A percentile compares a stretch with the other conserved stretches of the same genome.
phyloP scores from a whole-genome alignment of 2,888 invertebrate genomes.

The Cephus spinipes region DNA sequence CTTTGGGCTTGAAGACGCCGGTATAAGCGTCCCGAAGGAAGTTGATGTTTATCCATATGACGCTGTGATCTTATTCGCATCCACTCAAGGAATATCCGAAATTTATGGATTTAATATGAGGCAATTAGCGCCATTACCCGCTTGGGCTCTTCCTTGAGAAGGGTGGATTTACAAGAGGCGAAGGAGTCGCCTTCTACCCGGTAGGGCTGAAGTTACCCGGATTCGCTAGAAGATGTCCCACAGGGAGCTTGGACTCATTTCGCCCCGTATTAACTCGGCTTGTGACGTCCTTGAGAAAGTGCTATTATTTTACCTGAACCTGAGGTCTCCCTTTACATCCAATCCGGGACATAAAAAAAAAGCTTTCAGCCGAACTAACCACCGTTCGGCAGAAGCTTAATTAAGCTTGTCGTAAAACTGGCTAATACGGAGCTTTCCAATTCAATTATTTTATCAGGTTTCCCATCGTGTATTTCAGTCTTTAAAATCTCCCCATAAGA shows the following conservation, averaged over 20 bases:
- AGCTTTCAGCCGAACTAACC: neutral
- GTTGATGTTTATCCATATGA: neutral
- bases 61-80: constrained; percentile 3
- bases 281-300: constrained; percentile 5
- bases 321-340: neutral
- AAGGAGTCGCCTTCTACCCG: neutral
- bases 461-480: too few species aligned
- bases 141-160: neutral
- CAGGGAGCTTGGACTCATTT: neutral
- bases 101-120: constrained; percentile 24
- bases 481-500: neutral
- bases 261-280: constrained; percentile 14
- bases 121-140: constrained; percentile 23
- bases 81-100: constrained; percentile 17
- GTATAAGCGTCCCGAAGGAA: neutral
- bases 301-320: constrained; percentile 4
- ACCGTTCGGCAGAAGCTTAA: neutral
- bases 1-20: neutral
- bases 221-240: neutral
- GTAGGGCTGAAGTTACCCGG: neutral
- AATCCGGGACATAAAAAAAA: neutral
- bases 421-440: neutral
- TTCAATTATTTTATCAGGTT: neutral
- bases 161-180: constrained; percentile 7
- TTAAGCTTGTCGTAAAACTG: neutral